Base-by-base conservation (phyloP, 2,888 invertebrate species). In the Ischnura elegans region DNA sequence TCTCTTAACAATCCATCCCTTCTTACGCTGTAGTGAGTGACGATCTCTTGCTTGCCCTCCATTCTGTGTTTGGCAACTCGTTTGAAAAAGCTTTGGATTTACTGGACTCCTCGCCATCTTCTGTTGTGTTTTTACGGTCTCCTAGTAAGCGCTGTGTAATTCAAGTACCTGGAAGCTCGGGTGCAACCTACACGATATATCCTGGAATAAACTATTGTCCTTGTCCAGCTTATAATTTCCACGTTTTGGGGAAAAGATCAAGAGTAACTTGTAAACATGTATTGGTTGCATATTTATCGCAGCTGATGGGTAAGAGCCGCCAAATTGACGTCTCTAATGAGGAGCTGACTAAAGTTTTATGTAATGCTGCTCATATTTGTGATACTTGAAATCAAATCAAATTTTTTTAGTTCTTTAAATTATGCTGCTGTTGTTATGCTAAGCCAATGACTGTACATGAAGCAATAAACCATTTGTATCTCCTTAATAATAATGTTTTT, bases 261-360 rank as follows among this genome's bases (percentile, higher is more conserved):
- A 96, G 96, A 94, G 95, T 97, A 76, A 97, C 97, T 2, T 98
- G 98, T 95, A 97, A 97, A 95, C 98, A 98, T 95, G 96, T 98
- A 46, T 95, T 98, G 94, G 97, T 97, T 2, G 96, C 97, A 21
- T 97, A 97, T 95, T 95, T 98, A 94, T 97, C 97, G 4, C 94
- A 94, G 5, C 85, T 95, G 2, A 66, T 93, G 85, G 87, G 87
- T n/a, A 87, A 87, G 46, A 43, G 46, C 8, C 86, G 93, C 25
- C 87, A 93, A 29, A 86, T 55, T 29, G 87, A 93, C 43, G 46
- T 93, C 0, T 66, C 76, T 0, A 87, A 93, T 43, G 93, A 87
- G 16, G 87, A 25, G 16, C 51, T 93, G 43, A 51, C 93, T 42
- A 87, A 86, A 84, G 45, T 51, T 0, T 46, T 86, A 2, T 93